Evolutionary conservation across 2,113 vertebrate genomes (phyloP).

Genomic region (Oryzias celebensis): DNA sequence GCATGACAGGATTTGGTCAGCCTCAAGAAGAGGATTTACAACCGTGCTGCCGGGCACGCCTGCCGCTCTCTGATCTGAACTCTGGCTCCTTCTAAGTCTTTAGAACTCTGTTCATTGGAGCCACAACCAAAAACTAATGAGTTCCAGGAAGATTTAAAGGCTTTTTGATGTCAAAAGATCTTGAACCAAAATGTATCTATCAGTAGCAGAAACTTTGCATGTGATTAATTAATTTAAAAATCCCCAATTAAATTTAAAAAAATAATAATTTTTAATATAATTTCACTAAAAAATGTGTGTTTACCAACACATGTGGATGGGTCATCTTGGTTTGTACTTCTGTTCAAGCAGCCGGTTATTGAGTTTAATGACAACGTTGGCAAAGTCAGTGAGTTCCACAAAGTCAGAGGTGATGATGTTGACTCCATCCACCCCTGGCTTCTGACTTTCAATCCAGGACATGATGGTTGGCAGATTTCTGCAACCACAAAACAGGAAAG

Average conservation of each 20-base stretch:
- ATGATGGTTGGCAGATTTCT: conserved; percentile 95
- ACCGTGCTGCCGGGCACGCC: conserved; percentile 6
- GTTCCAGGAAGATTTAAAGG: conserved; percentile 9
- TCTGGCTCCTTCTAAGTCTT: conserved; percentile 15
- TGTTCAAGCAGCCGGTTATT: conserved; percentile 84
- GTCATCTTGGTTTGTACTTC: conserved; percentile 51
- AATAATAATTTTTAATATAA: neutral
- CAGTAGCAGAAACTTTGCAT: neutral
- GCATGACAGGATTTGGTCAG: conserved; percentile 2
- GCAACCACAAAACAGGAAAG: conserved; percentile 11
- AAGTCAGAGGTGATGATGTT: conserved; percentile 99
- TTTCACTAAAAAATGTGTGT: neutral
- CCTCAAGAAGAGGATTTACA: neutral
- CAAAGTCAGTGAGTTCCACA: conserved; percentile 95
- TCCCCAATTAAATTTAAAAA: neutral
- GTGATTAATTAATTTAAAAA: neutral
- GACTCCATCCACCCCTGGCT: conserved; percentile 87
- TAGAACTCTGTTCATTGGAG: conserved; percentile 3
- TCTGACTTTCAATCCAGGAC: conserved; percentile 93
- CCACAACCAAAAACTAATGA: conserved; percentile 4
- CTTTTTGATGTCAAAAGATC: neutral
- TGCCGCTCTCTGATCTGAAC: conserved; percentile 4
- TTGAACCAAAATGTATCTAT: neutral
- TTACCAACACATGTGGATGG: neutral
- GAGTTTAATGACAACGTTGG: conserved; percentile 89